phyloP scores from a whole-genome alignment of 1,140 invertebrate genomes.

The Gryon sp. region DNA sequence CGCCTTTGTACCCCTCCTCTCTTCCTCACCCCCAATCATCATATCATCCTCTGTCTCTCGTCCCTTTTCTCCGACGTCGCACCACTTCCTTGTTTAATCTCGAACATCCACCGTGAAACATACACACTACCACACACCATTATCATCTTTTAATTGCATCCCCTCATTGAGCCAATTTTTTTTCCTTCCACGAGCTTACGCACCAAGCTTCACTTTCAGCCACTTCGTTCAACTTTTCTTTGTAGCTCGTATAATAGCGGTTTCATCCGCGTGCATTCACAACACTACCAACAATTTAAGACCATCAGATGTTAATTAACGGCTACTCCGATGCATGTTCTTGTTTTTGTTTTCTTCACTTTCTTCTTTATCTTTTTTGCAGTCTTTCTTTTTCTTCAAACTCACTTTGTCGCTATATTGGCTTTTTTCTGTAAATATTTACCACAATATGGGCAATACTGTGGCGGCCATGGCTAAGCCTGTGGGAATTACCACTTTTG shows the following conservation, averaged over 20 bases:
- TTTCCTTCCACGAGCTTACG: not conserved
- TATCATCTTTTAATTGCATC: slow-evolving; percentile 73
- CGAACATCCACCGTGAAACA: slow-evolving; percentile 57
- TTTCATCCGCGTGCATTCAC: not conserved
- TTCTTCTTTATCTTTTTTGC: too few relatives aligned
- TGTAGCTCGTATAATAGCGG: not conserved
- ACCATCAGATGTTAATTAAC: slow-evolving; percentile 3
- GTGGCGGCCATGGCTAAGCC: too few relatives aligned
- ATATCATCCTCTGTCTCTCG: too few relatives aligned
- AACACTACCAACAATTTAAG: not conserved
- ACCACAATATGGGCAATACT: too few relatives aligned
- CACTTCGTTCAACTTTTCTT: not conserved
- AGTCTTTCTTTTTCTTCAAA: too few relatives aligned
- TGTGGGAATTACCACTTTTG: too few relatives aligned
- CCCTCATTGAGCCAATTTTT: slow-evolving; percentile 71
- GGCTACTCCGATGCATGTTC: too few relatives aligned
- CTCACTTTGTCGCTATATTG: too few relatives aligned
- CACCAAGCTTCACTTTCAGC: not conserved
- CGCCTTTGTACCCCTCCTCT: slow-evolving; percentile 51
- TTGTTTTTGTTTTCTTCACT: too few relatives aligned
- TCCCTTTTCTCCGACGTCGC: too few relatives aligned
- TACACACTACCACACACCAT: slow-evolving; percentile 38
- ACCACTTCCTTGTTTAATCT: slow-evolving; percentile 71
- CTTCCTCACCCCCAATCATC: too few relatives aligned
- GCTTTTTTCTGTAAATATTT: too few relatives aligned